Evolutionary conservation across 2,888 invertebrate genomes (phyloP).

Genomic region (Tethea ocularis): DNA sequence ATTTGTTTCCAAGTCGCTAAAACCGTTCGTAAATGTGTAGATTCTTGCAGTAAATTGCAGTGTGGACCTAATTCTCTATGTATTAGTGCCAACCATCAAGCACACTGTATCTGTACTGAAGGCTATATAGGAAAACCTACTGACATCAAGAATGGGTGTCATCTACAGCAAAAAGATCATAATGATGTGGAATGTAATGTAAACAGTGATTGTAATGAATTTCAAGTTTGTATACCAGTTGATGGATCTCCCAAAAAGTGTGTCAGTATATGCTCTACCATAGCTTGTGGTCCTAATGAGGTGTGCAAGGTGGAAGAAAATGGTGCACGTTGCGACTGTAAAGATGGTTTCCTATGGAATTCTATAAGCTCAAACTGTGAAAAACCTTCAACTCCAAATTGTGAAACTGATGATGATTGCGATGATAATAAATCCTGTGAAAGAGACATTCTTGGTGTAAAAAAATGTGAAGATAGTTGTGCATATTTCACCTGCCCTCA

Average conservation of each 20-base stretch:
- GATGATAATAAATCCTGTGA: constrained; percentile 88
- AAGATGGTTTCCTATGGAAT: constrained; percentile 91
- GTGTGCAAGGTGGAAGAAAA: constrained; percentile 88
- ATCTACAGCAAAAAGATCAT: constrained; percentile 85
- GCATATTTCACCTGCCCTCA: constrained; percentile 92
- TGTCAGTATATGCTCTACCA: constrained; percentile 90
- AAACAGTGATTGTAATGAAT: constrained; percentile 88
- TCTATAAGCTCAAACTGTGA: constrained; percentile 92
- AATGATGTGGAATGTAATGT: constrained; percentile 85
- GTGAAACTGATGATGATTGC: constrained; percentile 88
- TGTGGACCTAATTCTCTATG: constrained; percentile 96
- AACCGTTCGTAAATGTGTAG: constrained; percentile 91
- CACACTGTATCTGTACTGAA: constrained; percentile 93
- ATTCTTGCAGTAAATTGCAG: constrained; percentile 93
- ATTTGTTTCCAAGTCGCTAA: constrained; percentile 94
- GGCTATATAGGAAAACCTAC: constrained; percentile 93
- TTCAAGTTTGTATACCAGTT: constrained; percentile 87
- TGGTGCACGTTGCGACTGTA: constrained; percentile 91
- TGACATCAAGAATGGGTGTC: constrained; percentile 91
- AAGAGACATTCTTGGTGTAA: constrained; percentile 92
- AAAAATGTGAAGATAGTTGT: constrained; percentile 92
- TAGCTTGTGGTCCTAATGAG: constrained; percentile 93
- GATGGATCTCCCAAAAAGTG: constrained; percentile 87
- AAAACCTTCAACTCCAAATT: constrained; percentile 94
- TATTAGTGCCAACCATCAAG: constrained; percentile 91